Conservation (phyloP, 2,888 invertebrate genomes). For the Branchellion lobata region DNA sequence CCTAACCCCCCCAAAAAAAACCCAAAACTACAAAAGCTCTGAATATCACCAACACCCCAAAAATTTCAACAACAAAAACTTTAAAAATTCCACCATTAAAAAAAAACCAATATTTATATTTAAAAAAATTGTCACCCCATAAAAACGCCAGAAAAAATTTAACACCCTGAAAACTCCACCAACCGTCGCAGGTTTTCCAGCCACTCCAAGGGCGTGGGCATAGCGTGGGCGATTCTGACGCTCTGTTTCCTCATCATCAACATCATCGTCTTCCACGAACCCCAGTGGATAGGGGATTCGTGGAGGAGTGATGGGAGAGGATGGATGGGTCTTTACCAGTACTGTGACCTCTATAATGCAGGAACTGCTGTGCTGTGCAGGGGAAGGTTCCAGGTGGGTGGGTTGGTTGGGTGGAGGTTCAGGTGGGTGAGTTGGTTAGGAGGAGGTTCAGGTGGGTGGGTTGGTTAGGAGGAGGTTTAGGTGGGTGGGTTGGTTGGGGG, state of each 20-base stretch:
- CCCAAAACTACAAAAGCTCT: too few relatives aligned
- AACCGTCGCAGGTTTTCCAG: conserved; percentile 37
- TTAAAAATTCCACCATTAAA: too few relatives aligned
- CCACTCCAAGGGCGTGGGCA: conserved; percentile 74
- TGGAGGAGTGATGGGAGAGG: conserved; percentile 74
- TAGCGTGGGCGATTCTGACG: conserved; percentile 95
- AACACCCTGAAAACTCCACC: conserved; percentile 31
- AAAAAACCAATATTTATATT: too few relatives aligned
- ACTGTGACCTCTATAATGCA: conserved; percentile 70
- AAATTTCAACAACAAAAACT: too few relatives aligned
- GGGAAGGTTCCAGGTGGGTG: conserved; percentile 49
- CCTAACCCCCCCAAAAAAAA: too few relatives aligned
- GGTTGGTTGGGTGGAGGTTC: conserved; percentile 57
- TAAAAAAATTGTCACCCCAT: too few relatives aligned
- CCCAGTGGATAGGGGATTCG: conserved; percentile 66
- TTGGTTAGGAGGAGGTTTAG: too few relatives aligned
- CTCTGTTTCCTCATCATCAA: conserved; percentile 95
- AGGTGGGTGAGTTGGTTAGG: too few relatives aligned
- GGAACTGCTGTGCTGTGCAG: conserved; percentile 50
- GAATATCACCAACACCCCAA: too few relatives aligned
- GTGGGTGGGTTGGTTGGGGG: too few relatives aligned
- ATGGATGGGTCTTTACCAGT: conserved; percentile 87
- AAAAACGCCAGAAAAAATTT: neutral
- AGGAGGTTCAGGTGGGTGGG: too few relatives aligned
- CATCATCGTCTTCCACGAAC: conserved; percentile 90